These are phyloP conservation scores for Sebastes goodei DNA, from an alignment of 2,797 vertebrate species.

Conservation along the genomic window DNA sequence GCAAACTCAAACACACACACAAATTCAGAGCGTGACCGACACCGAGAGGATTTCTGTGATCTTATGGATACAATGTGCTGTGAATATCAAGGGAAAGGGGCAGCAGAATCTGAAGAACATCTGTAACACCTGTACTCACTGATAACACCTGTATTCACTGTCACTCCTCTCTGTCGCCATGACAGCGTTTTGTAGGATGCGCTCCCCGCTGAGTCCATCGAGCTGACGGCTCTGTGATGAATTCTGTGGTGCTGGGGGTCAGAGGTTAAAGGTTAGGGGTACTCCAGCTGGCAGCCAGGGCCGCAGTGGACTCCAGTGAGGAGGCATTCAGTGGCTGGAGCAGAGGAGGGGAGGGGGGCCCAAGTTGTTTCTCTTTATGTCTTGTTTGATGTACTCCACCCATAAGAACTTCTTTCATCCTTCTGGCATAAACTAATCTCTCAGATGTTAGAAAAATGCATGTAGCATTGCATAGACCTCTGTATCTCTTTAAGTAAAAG, in stretches of 20 bases:
- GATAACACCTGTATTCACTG: slow-evolving; percentile 46
- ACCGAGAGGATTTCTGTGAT: slow-evolving; percentile 3
- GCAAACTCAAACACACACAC: slow-evolving; percentile 67
- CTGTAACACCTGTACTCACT: slow-evolving; percentile 62
- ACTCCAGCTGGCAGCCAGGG: slow-evolving; percentile 85
- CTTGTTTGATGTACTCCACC: slow-evolving; percentile 49
- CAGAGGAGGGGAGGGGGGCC: not conserved
- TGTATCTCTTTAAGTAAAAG: not conserved
- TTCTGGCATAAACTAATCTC: slow-evolving; percentile 8
- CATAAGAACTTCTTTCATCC: slow-evolving; percentile 13
- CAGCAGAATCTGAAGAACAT: slow-evolving; percentile 26
- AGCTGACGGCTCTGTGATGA: slow-evolving; percentile 62
- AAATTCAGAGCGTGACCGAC: slow-evolving; percentile 32
- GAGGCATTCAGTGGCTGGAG: slow-evolving; percentile 75
- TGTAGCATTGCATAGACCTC: not conserved
- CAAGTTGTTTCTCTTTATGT: slow-evolving; percentile 37
- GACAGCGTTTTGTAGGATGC: slow-evolving; percentile 33
- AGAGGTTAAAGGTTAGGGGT: slow-evolving; percentile 79
- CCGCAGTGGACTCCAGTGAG: slow-evolving; percentile 74
- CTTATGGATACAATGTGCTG: not conserved
- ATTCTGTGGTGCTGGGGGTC: slow-evolving; percentile 69
- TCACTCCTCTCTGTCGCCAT: slow-evolving; percentile 10
- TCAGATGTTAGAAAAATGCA: slow-evolving; percentile 20
- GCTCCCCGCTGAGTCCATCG: slow-evolving; percentile 49
- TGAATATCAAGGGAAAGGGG: not conserved